A percentile compares a stretch with the other conserved stretches of the same genome.
Conservation (phyloP, 2,113 vertebrate genomes). For the Ptilonorhynchus violaceus region DNA sequence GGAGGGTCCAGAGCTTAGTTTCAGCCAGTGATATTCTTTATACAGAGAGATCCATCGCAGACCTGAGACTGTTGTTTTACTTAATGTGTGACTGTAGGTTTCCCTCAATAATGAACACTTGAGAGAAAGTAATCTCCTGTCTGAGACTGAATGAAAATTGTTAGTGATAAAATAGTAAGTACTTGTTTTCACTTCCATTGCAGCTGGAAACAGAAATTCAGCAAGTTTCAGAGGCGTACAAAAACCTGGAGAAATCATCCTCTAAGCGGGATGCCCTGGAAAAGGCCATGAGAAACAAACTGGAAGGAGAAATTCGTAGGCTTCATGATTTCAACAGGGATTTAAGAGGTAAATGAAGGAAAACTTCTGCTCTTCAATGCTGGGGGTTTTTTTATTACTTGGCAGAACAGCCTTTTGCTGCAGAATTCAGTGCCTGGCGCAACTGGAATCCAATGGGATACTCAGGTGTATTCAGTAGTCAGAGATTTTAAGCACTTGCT, state of each 20-base stretch:
- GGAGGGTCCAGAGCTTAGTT: neutral
- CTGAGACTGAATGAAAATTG: neutral
- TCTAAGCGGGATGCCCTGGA: constrained; percentile 93
- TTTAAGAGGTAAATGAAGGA: constrained; percentile 84
- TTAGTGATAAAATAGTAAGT: neutral
- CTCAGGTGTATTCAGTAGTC: neutral
- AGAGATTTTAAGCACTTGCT: neutral
- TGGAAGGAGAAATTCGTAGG: constrained; percentile 94
- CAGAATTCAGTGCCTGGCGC: neutral
- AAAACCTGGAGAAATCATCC: constrained; percentile 95
- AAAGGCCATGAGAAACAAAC: constrained; percentile 97
- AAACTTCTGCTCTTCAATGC: neutral
- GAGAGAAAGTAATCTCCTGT: neutral
- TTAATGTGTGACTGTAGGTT: neutral
- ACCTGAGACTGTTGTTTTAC: neutral
- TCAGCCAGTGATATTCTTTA: neutral
- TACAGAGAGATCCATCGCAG: neutral
- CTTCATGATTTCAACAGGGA: constrained; percentile 98
- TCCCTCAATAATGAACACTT: neutral
- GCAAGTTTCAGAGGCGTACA: constrained; percentile 94
- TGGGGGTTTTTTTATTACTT: neutral
- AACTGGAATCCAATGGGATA: neutral
- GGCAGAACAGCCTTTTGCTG: neutral
- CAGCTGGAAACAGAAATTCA: constrained; percentile 98
- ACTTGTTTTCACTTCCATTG: neutral